These are phyloP conservation scores for Abramis brama DNA, from an alignment of 2,113 vertebrate genomes.

Conservation along the genomic window DNA sequence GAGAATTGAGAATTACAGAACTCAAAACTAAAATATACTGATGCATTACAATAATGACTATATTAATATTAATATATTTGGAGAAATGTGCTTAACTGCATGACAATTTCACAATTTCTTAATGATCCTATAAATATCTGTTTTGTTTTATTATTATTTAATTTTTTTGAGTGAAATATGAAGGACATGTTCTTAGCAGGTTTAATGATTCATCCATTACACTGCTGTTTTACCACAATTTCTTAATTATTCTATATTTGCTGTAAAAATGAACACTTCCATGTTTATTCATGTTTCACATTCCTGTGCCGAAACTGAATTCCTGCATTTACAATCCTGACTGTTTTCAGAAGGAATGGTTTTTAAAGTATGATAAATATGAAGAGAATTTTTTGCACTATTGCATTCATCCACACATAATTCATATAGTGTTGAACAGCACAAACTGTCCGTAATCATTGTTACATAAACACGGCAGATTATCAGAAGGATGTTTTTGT, in stretches of 20 bases:
- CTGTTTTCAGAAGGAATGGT: background rate
- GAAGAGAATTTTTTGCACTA: slow-evolving; percentile 17
- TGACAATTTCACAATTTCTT: background rate
- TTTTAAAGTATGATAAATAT: background rate
- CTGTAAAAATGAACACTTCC: background rate
- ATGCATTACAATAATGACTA: background rate
- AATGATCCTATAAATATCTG: background rate
- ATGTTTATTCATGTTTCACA: slow-evolving; percentile 1
- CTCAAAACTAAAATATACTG: background rate
- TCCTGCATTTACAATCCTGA: background rate
- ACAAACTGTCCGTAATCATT: background rate
- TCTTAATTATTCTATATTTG: slow-evolving; percentile 18
- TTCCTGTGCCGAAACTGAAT: background rate
- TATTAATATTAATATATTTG: background rate
- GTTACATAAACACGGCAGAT: background rate
- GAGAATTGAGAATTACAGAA: background rate
- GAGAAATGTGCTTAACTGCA: background rate
- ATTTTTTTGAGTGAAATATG: background rate
- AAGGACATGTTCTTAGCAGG: background rate
- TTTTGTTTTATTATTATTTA: background rate
- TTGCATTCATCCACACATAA: slow-evolving; percentile 19
- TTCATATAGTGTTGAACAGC: background rate
- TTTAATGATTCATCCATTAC: background rate
- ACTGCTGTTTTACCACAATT: background rate
- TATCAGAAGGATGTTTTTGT: background rate